Conservation (phyloP, 1,140 invertebrate species). For the Sweltsa coloradensis region DNA sequence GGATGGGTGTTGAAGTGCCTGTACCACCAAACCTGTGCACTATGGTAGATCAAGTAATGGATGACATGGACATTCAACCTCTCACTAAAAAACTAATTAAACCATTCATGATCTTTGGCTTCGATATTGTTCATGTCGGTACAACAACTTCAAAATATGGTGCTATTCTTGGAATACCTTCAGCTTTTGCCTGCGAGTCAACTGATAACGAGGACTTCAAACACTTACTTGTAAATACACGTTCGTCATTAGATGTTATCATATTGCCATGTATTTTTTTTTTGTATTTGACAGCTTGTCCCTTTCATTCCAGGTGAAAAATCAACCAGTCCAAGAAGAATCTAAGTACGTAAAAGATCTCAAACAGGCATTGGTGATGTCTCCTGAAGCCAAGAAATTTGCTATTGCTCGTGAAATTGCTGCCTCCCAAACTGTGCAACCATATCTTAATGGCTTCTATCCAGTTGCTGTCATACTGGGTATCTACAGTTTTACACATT, state of each 20-base stretch:
- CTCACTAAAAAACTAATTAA: constrained; percentile 28
- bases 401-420: constrained; percentile 60
- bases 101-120: constrained; percentile 48
- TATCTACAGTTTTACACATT: constrained; percentile 34
- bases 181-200: constrained; percentile 40
- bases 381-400: constrained; percentile 63
- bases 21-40: too few relatives aligned
- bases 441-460: constrained; percentile 37
- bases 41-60: constrained; percentile 35
- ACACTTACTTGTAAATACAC: constrained; percentile 33
- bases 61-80: constrained; percentile 34
- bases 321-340: constrained; percentile 43
- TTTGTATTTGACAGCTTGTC: constrained; percentile 1
- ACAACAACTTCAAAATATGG: constrained; percentile 31
- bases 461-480: constrained; percentile 31
- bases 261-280: constrained; percentile 11
- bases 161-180: constrained; percentile 46
- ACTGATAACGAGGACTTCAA: constrained; percentile 32
- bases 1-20: too few relatives aligned
- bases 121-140: constrained; percentile 44
- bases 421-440: constrained; percentile 38
- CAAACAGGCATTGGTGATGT: constrained; percentile 48
- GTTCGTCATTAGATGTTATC: constrained; percentile 6
- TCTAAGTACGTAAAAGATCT: constrained; percentile 43
- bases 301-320: constrained; percentile 23